Percentiles rank a stretch among this genome's conserved stretches.
phyloP scores from a whole-genome alignment of 2,113 vertebrate genomes.

The Proteles cristata region DNA sequence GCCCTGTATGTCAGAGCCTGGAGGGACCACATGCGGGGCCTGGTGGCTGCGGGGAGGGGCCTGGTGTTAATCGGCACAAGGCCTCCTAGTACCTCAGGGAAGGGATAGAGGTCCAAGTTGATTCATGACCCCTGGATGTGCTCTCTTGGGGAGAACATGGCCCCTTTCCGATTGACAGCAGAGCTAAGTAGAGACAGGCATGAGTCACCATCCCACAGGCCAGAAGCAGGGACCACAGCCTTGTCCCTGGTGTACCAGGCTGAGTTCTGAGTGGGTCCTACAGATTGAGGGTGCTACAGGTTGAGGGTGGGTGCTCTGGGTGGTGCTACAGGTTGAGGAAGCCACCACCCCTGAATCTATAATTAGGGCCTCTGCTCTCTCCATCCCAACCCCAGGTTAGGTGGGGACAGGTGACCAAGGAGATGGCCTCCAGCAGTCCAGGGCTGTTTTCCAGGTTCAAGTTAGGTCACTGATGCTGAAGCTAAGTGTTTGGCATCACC shows the following conservation, averaged over 20 bases:
- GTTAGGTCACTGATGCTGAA: background rate
- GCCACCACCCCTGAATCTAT: background rate
- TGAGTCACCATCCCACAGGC: background rate
- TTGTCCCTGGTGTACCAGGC: background rate
- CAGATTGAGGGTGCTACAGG: no score
- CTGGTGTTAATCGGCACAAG: background rate
- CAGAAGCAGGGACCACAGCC: background rate
- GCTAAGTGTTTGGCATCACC: background rate
- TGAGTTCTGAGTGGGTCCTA: background rate
- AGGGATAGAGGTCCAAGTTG: background rate
- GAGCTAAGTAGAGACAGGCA: background rate
- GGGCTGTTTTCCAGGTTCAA: background rate
- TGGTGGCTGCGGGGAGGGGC: background rate
- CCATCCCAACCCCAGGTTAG: no score
- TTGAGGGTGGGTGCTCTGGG: background rate
- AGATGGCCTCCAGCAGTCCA: background rate
- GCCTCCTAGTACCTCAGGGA: background rate
- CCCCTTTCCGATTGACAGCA: background rate
- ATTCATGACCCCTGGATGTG: background rate
- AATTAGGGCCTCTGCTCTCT: background rate
- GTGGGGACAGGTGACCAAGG: background rate
- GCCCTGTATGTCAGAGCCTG: background rate
- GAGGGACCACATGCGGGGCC: background rate
- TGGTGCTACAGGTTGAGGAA: background rate
- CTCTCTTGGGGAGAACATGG: background rate